Evolutionary conservation across 2,113 vertebrate genomes (phyloP).

Genomic region (Sitta europaea): DNA sequence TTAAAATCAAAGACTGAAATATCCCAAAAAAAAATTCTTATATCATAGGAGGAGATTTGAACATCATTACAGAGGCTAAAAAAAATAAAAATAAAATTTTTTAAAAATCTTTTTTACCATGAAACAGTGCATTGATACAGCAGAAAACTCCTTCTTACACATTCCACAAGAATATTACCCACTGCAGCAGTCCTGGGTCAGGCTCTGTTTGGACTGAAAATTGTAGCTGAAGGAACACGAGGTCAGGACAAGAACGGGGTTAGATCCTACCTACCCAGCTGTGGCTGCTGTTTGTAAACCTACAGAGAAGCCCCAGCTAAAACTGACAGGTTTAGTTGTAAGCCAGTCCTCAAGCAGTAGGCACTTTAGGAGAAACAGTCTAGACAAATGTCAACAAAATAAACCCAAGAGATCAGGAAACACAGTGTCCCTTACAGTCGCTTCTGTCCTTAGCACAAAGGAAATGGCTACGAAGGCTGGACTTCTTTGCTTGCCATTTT

Average conservation of each 20-base stretch:
- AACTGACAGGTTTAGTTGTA: background rate
- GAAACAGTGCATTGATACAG: accelerated
- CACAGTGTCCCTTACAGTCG: background rate
- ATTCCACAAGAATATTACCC: background rate
- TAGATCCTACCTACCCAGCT: background rate
- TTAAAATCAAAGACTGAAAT: background rate
- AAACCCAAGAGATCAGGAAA: background rate
- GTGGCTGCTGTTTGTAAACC: background rate
- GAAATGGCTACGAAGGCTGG: accelerated
- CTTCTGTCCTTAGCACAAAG: background rate
- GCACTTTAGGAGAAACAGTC: background rate
- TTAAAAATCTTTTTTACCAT: too few relatives aligned
- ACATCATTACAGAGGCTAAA: background rate
- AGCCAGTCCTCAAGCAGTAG: background rate
- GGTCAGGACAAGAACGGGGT: background rate
- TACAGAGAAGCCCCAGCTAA: background rate
- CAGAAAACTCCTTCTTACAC: background rate
- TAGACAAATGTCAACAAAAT: background rate
- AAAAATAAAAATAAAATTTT: too few relatives aligned
- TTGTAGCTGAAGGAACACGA: background rate
- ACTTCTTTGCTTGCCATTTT: background rate
- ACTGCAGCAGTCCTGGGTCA: background rate
- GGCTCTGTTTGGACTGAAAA: background rate
- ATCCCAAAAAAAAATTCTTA: background rate
- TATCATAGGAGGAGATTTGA: background rate